Base-by-base conservation (phyloP, 2,113 vertebrate genomes). In the Genyomyrus donnyi region DNA sequence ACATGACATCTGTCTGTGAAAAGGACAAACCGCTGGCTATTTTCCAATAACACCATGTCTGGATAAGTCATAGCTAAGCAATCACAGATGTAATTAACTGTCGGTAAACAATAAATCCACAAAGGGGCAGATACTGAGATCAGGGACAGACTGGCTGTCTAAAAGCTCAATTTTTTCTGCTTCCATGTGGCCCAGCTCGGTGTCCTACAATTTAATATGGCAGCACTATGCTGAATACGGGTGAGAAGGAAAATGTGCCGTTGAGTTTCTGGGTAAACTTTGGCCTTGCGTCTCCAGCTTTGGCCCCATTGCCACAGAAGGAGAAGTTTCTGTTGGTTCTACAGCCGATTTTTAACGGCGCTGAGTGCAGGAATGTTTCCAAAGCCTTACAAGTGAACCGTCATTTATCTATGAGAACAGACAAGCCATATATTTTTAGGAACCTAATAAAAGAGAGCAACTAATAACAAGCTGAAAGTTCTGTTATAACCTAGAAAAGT, bases 51-150 rank as follows among this genome's bases (percentile, higher is more conserved):
- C 94, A 94, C 93, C 93, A 93, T 92, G 91, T 91, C 92, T 90
- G 91, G 93, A 94, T 94, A 94, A 94, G 94, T 93, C 90, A 89
- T 92, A 91, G 91, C 93, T 94, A 93, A 94, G 94, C 93, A 93
- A 94, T 95, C 94, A 94, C 92, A 93, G 92, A 92, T 90, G 93
- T 93, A 94, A 95, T 94, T 94, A 94, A 93, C 88, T 87, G 90
- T 90, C 42, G 24, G 53, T 88, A 88, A 94, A 94, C 93, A 95
- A 94, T 93, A 93, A 86, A 86, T 50, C 48, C 0, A 3, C 84
- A 50, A 49, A 27, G 48, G 27, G 84, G 46, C 84, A 50, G 42
- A 10, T 31, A 45, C 84, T 86, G 84, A 48, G 84, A 27, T 49
- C 45, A 50, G 84, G 84, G 84, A 49, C 42, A 86, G 48, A 5